Conservation (phyloP, 2,888 invertebrate genomes). For the Drosophila diplacantha region DNA sequence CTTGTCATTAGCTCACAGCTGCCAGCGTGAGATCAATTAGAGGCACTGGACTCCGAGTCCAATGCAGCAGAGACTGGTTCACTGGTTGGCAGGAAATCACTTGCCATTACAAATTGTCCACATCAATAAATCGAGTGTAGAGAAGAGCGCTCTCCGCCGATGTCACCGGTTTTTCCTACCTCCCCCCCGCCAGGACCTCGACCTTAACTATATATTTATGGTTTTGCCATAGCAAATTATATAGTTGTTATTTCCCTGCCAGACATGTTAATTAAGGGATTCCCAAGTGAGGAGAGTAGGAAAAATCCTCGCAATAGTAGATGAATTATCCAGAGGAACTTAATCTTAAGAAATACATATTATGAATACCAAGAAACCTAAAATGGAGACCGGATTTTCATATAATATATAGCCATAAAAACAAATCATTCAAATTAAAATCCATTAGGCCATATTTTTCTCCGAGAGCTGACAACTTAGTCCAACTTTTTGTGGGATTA, state of each 20-base stretch:
- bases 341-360: background rate
- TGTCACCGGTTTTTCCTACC: constrained; percentile 6
- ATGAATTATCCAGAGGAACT: background rate
- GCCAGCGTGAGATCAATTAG: constrained; percentile 60
- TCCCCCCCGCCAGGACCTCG: background rate
- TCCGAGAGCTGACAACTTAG: constrained; percentile 6
- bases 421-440: constrained; percentile 22
- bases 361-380: background rate
- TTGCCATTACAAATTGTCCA: constrained; percentile 74
- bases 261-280: too few species aligned
- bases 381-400: background rate
- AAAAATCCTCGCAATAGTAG: background rate
- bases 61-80: constrained; percentile 8
- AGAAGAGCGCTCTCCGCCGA: constrained; percentile 23
- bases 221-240: background rate
- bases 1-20: constrained; percentile 69
- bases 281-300: too few species aligned
- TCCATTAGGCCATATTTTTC: constrained; percentile 18
- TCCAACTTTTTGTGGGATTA: constrained; percentile 43
- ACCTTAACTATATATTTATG: background rate
- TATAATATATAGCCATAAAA: background rate
- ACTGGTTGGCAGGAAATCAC: constrained; percentile 68
- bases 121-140: constrained; percentile 68
- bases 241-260: background rate
- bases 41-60: constrained; percentile 18